Percentiles rank a stretch among this genome's conserved stretches.
phyloP scores from a whole-genome alignment of 2,797 vertebrate species.

The Bryconaethiops microstoma region DNA sequence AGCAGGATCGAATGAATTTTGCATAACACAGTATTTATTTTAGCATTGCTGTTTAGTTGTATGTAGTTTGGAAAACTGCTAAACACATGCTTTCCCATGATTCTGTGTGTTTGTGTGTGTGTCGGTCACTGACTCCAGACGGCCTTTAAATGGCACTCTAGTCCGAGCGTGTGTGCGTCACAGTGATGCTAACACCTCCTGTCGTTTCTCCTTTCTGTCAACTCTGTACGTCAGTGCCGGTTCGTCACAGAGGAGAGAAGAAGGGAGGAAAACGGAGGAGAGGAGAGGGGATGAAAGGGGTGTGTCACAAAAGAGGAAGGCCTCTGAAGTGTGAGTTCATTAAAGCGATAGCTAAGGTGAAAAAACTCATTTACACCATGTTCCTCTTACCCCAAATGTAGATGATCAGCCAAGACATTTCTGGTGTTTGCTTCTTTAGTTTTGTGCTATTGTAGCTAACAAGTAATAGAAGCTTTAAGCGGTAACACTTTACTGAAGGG shows the following conservation, averaged over 20 bases:
- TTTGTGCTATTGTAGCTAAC: not conserved
- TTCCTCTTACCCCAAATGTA: not conserved
- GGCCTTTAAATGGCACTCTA: conserved; percentile 29
- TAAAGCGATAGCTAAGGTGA: not conserved
- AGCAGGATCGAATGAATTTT: not conserved
- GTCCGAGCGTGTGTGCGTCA: conserved; percentile 3
- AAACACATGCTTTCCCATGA: not conserved
- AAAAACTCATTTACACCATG: not conserved
- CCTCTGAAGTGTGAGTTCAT: not conserved
- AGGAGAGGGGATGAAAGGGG: not conserved
- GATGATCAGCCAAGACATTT: too few species aligned
- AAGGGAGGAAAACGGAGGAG: not conserved
- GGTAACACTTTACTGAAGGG: too few species aligned
- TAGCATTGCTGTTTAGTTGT: too few species aligned
- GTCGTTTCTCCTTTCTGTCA: conserved; percentile 41
- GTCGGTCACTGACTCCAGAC: not conserved
- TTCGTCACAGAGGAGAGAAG: conserved; percentile 12
- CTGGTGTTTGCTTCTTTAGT: not conserved
- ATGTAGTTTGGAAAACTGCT: not conserved
- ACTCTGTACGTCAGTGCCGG: conserved; percentile 25
- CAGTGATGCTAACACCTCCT: conserved; percentile 38
- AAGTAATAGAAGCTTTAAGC: not conserved
- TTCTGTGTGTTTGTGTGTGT: conserved; percentile 1
- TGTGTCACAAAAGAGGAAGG: conserved; percentile 54
- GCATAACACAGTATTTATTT: too few species aligned